phyloP scores from a whole-genome alignment of 2,113 vertebrate genomes.

The Benitochromis conjunctus region DNA sequence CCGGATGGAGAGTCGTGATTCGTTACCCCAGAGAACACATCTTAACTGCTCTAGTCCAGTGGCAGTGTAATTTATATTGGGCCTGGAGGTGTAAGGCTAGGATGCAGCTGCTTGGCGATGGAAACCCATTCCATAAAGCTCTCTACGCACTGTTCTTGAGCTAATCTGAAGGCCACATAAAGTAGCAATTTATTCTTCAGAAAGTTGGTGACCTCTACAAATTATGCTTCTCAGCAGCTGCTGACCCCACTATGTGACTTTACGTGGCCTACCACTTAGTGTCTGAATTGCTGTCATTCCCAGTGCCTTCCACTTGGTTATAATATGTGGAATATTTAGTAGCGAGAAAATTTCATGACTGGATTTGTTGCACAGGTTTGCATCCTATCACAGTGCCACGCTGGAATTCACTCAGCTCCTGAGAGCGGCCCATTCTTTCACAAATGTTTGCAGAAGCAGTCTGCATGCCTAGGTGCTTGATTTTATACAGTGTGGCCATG shows the following conservation, averaged over 20 bases:
- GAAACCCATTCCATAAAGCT: background rate
- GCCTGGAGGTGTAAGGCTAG: background rate
- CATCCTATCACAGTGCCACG: background rate
- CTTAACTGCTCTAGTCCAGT: background rate
- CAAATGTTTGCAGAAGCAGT: background rate
- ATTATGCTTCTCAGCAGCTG: background rate
- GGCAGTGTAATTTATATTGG: background rate
- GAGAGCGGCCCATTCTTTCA: background rate
- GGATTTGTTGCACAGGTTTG: background rate
- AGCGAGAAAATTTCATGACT: rapidly evolving
- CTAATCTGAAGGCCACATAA: background rate
- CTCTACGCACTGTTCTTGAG: background rate
- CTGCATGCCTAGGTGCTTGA: background rate
- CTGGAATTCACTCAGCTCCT: background rate
- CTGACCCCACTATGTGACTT: background rate
- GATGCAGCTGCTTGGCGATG: background rate
- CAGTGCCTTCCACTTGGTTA: background rate
- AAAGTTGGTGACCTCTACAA: background rate
- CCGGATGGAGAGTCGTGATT: background rate
- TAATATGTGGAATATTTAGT: background rate
- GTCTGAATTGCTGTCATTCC: background rate
- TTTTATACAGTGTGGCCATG: background rate
- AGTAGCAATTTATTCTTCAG: background rate
- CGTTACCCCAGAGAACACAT: background rate
- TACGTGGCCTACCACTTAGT: background rate